Base-by-base conservation (phyloP, 2,113 vertebrate species). In the Bubo scandiacus region DNA sequence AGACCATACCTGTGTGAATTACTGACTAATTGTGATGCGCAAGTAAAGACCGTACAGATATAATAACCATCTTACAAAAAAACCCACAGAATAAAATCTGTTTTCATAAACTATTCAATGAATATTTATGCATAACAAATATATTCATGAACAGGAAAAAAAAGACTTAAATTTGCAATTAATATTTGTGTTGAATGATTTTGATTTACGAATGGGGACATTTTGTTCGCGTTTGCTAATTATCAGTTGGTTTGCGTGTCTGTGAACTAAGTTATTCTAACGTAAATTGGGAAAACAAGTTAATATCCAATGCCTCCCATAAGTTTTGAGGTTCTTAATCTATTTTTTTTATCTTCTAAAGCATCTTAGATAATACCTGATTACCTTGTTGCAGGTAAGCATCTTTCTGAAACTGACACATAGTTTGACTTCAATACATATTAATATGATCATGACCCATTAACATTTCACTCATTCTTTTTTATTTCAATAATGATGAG, bases 131-230 rank as follows among this genome's bases (percentile, higher is more conserved):
- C 23, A 27, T 55, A 49, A 67, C 34, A 96, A 95, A 89, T 70
- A 77, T 49, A 96, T 97, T 96, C 84, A 94, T 29, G 21, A 71
- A 83, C 42, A 86, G 84, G 27, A 61, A 91, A 25, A 72, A 80
- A 94, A 92, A 52, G 25, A 19, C 12, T 80, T 80, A 82, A 26
- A 97, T 97, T 96, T 95, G 86, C 91, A 95, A 95, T 95, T 97
- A 96, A 88, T 96, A 97, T 93, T 91, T 90, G 32, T 66, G 21
- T 49, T 81, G 84, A 94, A 91, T 94, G 88, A 91, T 87, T 92
- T 58, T 94, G 27, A 77, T 91, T 91, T 95, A 75, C 7, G 6
- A 87, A 93, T 52, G 87, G 62, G 38, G 42, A 94, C 91, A 71
- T 90, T 91, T 95, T 93, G 91, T 94, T 90, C 42, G 5, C 62